These are phyloP conservation scores for Limnephilus lunatus DNA, from an alignment of 2,888 invertebrate genomes.

Conservation along the genomic window DNA sequence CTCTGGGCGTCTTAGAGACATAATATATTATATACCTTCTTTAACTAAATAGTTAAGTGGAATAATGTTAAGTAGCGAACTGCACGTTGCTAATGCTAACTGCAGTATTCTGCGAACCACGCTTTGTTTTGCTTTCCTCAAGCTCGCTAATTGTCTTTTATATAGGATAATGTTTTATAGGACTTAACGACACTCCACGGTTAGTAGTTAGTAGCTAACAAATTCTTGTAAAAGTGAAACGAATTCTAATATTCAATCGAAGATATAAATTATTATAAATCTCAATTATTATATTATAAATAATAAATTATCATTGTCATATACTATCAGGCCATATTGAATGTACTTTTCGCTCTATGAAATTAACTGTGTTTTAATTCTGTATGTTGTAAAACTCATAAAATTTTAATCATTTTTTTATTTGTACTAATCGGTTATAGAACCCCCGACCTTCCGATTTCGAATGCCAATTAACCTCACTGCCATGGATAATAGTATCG, in stretches of 20 bases:
- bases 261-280: too few species aligned
- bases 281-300: too few species aligned
- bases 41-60: constrained; percentile 8
- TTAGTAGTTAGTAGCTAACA: not conserved
- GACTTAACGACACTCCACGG: not conserved
- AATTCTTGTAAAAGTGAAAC: too few species aligned
- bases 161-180: not conserved
- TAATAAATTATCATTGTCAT: too few species aligned
- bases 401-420: not conserved
- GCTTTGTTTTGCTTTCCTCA: constrained; percentile 10
- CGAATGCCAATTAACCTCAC: not conserved
- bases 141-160: not conserved
- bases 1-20: not conserved
- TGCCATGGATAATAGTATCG: not conserved
- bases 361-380: not conserved
- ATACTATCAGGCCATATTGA: not conserved
- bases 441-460: not conserved
- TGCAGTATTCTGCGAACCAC: constrained; percentile 5
- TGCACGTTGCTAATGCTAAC: constrained; percentile 38
- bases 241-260: too few species aligned
- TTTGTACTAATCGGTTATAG: not conserved
- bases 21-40: not conserved
- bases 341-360: not conserved
- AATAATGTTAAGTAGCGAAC: constrained; percentile 24
- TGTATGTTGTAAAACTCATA: not conserved